These are phyloP conservation scores for Eristalis arbustorum DNA, from an alignment of 2,888 invertebrate species.

Conservation along the genomic window DNA sequence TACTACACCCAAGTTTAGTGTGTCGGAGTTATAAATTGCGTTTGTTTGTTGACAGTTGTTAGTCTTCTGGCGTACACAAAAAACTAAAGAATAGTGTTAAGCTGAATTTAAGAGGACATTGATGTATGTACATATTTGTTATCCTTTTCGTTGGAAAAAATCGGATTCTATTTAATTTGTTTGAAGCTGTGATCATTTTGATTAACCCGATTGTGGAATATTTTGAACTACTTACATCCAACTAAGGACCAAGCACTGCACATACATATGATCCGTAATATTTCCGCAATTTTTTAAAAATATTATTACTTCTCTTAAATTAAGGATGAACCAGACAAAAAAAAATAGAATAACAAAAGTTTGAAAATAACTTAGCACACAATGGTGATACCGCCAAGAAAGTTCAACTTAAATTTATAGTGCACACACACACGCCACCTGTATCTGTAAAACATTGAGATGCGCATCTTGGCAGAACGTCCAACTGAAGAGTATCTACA, in stretches of 20 bases:
- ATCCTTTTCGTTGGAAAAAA: too few species aligned
- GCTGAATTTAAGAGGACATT: too few species aligned
- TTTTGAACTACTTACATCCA: too few species aligned
- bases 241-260: too few species aligned
- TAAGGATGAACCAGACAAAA: not conserved
- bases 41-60: not conserved
- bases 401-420: conserved; percentile 42
- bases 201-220: too few species aligned
- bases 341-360: not conserved
- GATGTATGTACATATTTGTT: too few species aligned
- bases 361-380: not conserved
- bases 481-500: conserved; percentile 27
- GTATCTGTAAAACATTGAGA: conserved; percentile 41
- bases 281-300: too few species aligned
- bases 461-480: conserved; percentile 50
- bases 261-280: too few species aligned
- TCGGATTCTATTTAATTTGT: too few species aligned
- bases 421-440: conserved; percentile 32
- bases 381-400: conserved; percentile 5
- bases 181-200: too few species aligned
- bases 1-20: conserved; percentile 3
- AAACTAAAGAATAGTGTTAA: not conserved
- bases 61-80: not conserved
- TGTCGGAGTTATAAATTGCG: conserved; percentile 24
- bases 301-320: too few species aligned